Evolutionary conservation across 2,113 vertebrate genomes (phyloP).

Genomic region (Forbesichthys papilliferus): DNA sequence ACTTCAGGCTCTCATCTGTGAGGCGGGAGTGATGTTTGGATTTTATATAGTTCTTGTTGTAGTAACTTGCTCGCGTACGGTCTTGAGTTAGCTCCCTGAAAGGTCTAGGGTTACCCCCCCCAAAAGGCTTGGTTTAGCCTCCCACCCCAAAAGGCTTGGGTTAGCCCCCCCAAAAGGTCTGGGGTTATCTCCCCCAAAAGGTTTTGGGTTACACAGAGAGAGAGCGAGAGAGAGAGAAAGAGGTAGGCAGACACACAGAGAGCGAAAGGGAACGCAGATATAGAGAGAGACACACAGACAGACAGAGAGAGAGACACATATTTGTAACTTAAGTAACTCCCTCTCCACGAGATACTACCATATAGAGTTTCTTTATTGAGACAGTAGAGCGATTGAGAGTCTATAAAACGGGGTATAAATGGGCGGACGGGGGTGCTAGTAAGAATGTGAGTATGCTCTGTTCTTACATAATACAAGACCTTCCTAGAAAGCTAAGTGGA

Average conservation of each 20-base stretch:
- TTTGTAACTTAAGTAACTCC: not conserved
- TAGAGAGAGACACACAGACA: conserved; percentile 7
- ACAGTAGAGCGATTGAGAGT: conserved; percentile 20
- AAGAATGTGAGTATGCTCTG: no score
- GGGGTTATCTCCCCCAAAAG: no score
- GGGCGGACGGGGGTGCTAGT: not conserved
- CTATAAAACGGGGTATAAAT: not conserved
- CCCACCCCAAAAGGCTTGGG: no score
- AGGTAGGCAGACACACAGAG: not conserved
- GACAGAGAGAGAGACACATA: not conserved
- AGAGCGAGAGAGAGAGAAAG: not conserved
- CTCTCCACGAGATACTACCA: not conserved
- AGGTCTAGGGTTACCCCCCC: no score
- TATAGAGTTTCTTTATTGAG: conserved; percentile 51
- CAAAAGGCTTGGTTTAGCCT: no score
- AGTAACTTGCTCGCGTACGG: no score
- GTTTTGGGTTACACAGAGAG: not conserved
- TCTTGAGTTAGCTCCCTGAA: no score
- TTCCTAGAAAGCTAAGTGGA: conserved; percentile 4
- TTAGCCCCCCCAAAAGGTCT: no score
- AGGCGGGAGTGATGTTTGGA: no score
- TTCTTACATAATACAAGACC: not conserved
- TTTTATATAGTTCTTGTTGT: no score
- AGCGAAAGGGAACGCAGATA: not conserved
- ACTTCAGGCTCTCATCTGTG: no score